Evolutionary conservation across 2,113 vertebrate species (phyloP), one percentile per base, ranked within the genome.

Genomic region (Tetrax tetrax): DNA sequence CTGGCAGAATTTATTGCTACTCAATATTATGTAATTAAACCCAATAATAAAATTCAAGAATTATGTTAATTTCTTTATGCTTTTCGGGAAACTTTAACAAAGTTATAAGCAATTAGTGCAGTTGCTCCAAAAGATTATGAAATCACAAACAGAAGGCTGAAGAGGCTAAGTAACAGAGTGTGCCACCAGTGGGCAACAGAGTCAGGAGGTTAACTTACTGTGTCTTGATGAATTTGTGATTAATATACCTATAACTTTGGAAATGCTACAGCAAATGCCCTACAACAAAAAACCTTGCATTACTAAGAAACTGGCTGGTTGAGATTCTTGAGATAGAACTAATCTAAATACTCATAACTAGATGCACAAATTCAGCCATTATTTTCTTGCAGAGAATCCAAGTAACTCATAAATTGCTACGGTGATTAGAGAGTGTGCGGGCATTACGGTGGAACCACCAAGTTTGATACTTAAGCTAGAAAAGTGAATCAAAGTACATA

Each of bases 31-130:
- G 12, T n/a, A 64, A 60, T 27, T 83, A 84, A 24, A 2, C 2
- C 23, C 45, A 38, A 23, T 8, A 48, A 86, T 14, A 21, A 80
- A 85, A 84, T 35, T 70, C n/a, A 71, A 71, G n/a, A 68, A n/a
- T 17, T 8, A 56, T 0, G 0, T 37, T 0, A 15, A 50, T 81
- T 72, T 87, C 19, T 35, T 80, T 25, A 51, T 6, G 27, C n/a
- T 72, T 79, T 87, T 41, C 43, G 60, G 37, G 41, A 81, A 53
- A 38, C 5, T 8, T 38, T 53, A 81, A 35, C 7, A 29, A n/a
- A 29, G 13, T 41, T 83, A 51, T 1, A 80, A 61, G 71, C 43
- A 70, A 45, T 20, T 23, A 41, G 12, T 7, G 15, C 27, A 79
- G 66, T 24, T 57, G 37, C 37, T 69, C 66, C 21, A 53, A 53